Evolutionary conservation across 2,113 vertebrate species (phyloP).

Genomic region (Eonycteris spelaea): DNA sequence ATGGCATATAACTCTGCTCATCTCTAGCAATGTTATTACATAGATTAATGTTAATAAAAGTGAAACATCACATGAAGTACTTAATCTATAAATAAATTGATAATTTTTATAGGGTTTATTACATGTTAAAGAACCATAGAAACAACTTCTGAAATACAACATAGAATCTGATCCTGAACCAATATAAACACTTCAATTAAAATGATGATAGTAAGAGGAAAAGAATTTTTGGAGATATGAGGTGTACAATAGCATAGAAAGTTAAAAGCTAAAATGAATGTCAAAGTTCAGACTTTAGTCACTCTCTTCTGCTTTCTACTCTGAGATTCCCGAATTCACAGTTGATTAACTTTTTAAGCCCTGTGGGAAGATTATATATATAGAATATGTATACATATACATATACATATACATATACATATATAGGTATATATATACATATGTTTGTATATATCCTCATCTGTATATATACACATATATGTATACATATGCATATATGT

Average conservation of each 20-base stretch:
- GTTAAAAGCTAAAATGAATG: background rate
- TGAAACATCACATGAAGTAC: background rate
- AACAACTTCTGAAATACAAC: background rate
- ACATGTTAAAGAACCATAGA: background rate
- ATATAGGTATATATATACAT: background rate
- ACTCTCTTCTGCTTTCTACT: background rate
- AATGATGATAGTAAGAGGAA: background rate
- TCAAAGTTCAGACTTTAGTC: background rate
- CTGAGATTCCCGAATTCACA: background rate
- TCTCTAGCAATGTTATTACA: background rate
- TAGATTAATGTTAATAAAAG: background rate
- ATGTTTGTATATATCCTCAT: no score
- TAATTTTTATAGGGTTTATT: background rate
- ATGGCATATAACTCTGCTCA: background rate
- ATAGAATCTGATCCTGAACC: background rate
- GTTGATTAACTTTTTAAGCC: background rate
- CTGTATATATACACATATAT: no score
- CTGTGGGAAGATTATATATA: background rate
- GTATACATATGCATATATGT: accelerated
- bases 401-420: background rate
- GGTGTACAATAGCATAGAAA: background rate
- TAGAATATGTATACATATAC: no score
- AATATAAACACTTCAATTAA: background rate
- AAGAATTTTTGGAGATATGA: background rate
- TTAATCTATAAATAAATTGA: background rate